A percentile compares a stretch with the other conserved stretches of the same genome.
Conservation (phyloP, 2,888 invertebrate genomes). For the Dasypolia templi region DNA sequence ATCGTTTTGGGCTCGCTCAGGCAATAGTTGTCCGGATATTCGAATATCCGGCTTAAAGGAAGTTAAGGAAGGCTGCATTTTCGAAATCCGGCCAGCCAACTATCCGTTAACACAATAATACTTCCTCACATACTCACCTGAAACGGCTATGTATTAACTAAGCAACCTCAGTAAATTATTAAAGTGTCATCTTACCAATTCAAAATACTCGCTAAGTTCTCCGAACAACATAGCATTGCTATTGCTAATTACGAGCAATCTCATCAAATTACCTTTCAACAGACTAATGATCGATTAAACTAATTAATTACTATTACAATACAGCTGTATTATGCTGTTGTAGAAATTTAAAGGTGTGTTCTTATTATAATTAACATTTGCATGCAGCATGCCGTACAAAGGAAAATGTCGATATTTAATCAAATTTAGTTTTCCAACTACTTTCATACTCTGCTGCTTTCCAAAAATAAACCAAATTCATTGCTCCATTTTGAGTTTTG, state of each 20-base stretch:
- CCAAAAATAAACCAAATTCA: neutral
- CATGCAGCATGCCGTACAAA: conserved; percentile 57
- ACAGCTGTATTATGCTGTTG: conserved; percentile 33
- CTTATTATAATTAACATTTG: conserved; percentile 37
- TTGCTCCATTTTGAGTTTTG: no score
- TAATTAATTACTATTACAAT: conserved; percentile 44
- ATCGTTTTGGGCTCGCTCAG: neutral
- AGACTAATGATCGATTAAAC: conserved; percentile 41
- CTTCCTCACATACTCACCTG: neutral
- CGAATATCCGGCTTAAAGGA: neutral
- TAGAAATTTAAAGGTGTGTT: conserved; percentile 41
- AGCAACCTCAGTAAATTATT: neutral
- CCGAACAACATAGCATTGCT: neutral
- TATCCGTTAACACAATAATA: neutral
- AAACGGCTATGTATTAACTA: neutral
- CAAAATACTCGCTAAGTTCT: conserved; percentile 22
- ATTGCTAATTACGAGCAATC: conserved; percentile 41
- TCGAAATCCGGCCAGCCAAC: neutral
- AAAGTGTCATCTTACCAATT: conserved; percentile 20
- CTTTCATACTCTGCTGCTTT: no score
- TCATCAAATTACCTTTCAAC: conserved; percentile 40
- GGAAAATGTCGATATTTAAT: neutral
- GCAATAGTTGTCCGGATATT: neutral
- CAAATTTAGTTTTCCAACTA: neutral
- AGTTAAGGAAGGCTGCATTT: neutral